Conservation (phyloP, 1,140 invertebrate species). For the Oncopeltus fasciatus region DNA sequence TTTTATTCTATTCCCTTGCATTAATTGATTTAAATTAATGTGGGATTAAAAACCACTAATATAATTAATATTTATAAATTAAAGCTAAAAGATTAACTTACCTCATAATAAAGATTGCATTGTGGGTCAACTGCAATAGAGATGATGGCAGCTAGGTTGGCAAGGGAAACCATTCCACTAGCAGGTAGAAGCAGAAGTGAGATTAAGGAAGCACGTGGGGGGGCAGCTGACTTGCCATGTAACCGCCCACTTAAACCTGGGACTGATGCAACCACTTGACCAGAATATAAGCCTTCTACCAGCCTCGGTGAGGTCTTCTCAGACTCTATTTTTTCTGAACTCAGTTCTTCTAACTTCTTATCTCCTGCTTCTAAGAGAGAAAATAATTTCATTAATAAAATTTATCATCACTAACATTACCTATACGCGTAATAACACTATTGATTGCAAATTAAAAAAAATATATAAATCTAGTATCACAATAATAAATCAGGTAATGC, state of each 20-base stretch:
- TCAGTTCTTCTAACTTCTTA: not conserved
- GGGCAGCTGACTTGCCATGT: not conserved
- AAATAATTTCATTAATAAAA: too few species aligned
- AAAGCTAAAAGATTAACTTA: not conserved
- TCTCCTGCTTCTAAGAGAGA: not conserved
- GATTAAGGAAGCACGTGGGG: not conserved
- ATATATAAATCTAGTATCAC: too few species aligned
- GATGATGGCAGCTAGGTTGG: conserved; percentile 48
- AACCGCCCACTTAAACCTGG: not conserved
- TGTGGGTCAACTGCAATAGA: conserved; percentile 69
- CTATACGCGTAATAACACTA: too few species aligned
- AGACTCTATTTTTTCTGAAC: not conserved
- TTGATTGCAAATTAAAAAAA: too few species aligned
- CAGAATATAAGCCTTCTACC: not conserved
- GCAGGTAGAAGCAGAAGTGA: not conserved
- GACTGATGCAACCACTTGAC: not conserved
- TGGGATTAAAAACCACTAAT: too few species aligned
- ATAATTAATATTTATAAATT: too few species aligned
- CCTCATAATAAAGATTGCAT: conserved; percentile 70
- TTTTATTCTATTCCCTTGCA: too few species aligned
- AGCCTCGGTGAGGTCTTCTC: not conserved
- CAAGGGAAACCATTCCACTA: not conserved
- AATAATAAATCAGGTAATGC: too few species aligned
- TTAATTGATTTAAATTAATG: too few species aligned
- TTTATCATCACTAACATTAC: too few species aligned